Percentiles rank a stretch among this genome's conserved stretches.
phyloP scores from a whole-genome alignment of 2,797 vertebrate genomes.

The Melanotaenia trifasciata region DNA sequence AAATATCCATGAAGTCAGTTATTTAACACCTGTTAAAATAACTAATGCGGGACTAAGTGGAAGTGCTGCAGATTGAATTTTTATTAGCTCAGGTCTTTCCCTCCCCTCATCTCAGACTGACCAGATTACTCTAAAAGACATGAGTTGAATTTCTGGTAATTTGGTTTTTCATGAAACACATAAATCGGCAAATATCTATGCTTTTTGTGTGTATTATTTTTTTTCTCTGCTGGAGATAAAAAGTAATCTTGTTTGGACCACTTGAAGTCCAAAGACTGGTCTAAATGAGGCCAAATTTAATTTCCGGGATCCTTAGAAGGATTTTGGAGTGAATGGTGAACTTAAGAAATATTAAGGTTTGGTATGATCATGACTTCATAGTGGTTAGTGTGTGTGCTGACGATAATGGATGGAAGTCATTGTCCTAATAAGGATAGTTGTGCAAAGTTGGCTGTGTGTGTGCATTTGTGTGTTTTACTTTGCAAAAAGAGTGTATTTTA shows the following conservation, averaged over 20 bases:
- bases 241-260: background rate
- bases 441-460: background rate
- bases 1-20: constrained; percentile 22
- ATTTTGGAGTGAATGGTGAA: background rate
- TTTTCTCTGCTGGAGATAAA: background rate
- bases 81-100: background rate
- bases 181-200: background rate
- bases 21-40: constrained; percentile 17
- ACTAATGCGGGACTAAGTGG: background rate
- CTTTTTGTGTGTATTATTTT: background rate
- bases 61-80: background rate
- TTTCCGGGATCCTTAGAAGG: background rate
- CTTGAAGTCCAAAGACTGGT: background rate
- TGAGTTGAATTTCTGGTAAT: background rate
- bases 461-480: constrained; percentile 7
- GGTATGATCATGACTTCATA: background rate
- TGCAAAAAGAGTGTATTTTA: constrained; percentile 6
- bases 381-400: background rate
- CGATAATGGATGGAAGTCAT: background rate
- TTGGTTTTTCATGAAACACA: background rate
- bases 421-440: background rate
- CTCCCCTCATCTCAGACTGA: background rate
- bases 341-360: background rate
- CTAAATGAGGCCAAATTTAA: background rate
- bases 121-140: background rate